These are phyloP conservation scores for Ictidomys tridecemlineatus DNA, from an alignment of 2,113 vertebrate species.

Conservation along the genomic window DNA sequence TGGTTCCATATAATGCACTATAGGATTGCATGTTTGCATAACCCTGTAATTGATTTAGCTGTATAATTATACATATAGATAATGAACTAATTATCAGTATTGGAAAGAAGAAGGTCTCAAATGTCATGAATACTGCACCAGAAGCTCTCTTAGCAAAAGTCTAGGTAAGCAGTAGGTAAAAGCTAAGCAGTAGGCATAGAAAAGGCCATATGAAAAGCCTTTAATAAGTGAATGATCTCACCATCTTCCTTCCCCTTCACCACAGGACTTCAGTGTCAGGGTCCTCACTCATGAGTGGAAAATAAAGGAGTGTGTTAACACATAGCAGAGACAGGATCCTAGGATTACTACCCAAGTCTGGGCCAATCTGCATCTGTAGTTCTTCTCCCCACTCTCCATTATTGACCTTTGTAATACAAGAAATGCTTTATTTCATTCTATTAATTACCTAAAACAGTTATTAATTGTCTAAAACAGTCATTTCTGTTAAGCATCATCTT, in stretches of 20 bases:
- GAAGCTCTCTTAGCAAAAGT: neutral
- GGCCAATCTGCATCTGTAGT: neutral
- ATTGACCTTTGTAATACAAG: neutral
- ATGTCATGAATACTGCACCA: neutral
- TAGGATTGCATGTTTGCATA: neutral
- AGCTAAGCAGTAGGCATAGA: neutral
- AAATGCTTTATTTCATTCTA: slow-evolving; percentile 55
- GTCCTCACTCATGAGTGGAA: neutral
- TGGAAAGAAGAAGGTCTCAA: neutral
- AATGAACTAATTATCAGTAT: neutral
- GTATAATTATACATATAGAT: neutral
- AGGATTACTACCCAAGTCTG: neutral
- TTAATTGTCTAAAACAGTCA: neutral
- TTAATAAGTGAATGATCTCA: neutral
- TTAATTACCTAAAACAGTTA: neutral
- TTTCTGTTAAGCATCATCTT: slow-evolving; percentile 10
- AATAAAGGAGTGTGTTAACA: neutral
- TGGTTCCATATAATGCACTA: neutral
- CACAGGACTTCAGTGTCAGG: neutral
- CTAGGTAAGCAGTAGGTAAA: slow-evolving; percentile 4
- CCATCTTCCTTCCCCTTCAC: neutral
- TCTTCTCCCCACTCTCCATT: neutral
- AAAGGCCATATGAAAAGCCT: slow-evolving; percentile 4
- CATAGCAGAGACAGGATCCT: neutral
- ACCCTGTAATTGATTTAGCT: neutral